Percentiles rank a stretch among this genome's conserved stretches.
Conservation (phyloP, 2,113 vertebrate species). For the Cyphotilapia sp. region DNA sequence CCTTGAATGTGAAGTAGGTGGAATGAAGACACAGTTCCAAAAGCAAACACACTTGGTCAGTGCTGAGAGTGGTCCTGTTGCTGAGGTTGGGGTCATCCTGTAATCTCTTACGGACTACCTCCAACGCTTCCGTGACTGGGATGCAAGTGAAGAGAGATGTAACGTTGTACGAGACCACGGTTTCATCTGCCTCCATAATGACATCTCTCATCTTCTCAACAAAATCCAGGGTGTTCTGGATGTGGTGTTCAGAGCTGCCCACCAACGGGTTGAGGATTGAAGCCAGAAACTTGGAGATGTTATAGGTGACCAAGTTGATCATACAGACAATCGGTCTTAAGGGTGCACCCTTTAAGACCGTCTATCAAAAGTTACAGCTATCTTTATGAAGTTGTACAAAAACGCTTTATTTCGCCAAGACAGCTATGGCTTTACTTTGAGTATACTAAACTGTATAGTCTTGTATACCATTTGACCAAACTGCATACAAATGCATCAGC, state of each 20-base stretch:
- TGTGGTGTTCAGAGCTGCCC: not conserved
- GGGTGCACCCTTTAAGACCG: not conserved
- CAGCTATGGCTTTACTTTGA: not conserved
- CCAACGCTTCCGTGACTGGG: rapidly evolving
- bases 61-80: not conserved
- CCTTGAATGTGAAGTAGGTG: not conserved
- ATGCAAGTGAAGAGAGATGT: not conserved
- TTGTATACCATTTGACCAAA: not conserved
- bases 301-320: not conserved
- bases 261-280: not conserved
- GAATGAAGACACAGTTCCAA: not conserved
- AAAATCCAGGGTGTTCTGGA: not conserved
- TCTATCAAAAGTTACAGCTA: not conserved
- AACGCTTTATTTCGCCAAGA: not conserved
- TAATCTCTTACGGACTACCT: not conserved
- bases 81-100: not conserved
- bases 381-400: not conserved
- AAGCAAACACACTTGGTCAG: not conserved
- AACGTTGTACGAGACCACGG: rapidly evolving
- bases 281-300: not conserved
- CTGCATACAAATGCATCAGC: not conserved
- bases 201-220: not conserved
- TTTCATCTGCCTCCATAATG: not conserved
- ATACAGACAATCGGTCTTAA: not conserved
- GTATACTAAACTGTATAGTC: not conserved